phyloP scores from a whole-genome alignment of 2,888 invertebrate genomes.

The Eilema griseolum region DNA sequence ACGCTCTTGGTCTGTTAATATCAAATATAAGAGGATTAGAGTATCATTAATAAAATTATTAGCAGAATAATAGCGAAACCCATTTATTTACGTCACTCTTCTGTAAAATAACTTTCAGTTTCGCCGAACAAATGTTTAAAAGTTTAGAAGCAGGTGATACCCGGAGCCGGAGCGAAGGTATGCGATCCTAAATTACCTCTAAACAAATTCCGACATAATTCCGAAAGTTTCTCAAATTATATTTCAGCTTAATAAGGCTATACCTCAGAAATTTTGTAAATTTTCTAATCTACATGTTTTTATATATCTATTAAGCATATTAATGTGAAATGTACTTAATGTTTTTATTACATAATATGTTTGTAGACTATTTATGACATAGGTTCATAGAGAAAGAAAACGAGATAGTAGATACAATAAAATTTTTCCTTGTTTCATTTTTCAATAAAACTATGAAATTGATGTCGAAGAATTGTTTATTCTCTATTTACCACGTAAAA shows the following conservation, averaged over 20 bases:
- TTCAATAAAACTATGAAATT: too few species aligned
- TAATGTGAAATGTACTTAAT: too few species aligned
- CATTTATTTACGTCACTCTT: not conserved
- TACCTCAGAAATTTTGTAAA: not conserved
- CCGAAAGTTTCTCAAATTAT: not conserved
- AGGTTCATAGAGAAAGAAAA: not conserved
- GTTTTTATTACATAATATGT: too few species aligned
- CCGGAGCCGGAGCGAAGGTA: not conserved
- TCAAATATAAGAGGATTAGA: not conserved
- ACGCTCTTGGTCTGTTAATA: not conserved
- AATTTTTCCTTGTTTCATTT: too few species aligned
- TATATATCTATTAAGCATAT: too few species aligned
- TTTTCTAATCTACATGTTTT: not conserved
- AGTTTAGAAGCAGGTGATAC: slow-evolving; percentile 23
- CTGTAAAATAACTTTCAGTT: not conserved
- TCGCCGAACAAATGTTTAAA: slow-evolving; percentile 21
- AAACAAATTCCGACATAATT: slow-evolving; percentile 18
- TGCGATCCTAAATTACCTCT: slow-evolving; percentile 22
- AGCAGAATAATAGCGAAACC: not conserved
- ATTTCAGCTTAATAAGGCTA: not conserved
- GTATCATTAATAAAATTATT: not conserved
- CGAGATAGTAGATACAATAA: not conserved
- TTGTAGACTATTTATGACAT: too few species aligned
- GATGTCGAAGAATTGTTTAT: too few species aligned
- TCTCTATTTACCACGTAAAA: too few species aligned